These are phyloP conservation scores for Sminthurides bifidus DNA, from an alignment of 1,140 invertebrate genomes.

Conservation along the genomic window DNA sequence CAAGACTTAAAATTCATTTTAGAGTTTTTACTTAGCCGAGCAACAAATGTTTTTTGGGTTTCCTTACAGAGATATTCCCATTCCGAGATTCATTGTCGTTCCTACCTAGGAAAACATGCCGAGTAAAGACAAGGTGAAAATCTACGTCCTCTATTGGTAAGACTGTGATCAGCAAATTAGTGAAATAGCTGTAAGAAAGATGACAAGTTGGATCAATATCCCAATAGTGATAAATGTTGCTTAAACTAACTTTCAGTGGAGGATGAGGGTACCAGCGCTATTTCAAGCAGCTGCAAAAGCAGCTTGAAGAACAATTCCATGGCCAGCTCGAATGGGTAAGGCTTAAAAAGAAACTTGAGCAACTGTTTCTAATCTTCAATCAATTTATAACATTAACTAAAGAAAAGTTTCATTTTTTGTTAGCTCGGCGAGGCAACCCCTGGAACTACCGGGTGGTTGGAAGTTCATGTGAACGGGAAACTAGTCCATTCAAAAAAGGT, in stretches of 20 bases:
- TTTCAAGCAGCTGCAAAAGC: neutral
- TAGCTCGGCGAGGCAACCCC: neutral
- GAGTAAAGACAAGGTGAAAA: too few relatives aligned
- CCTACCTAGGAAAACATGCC: too few relatives aligned
- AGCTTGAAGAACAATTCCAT: neutral
- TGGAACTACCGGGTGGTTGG: conserved; percentile 8
- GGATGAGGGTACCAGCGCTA: conserved; percentile 1
- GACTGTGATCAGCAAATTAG: too few relatives aligned
- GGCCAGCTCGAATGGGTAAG: neutral
- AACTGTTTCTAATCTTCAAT: neutral
- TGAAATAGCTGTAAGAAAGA: too few relatives aligned
- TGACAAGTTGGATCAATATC: too few relatives aligned
- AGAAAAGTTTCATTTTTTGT: neutral
- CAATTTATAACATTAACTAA: neutral
- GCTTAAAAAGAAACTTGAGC: neutral
- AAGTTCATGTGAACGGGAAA: conserved; percentile 15
- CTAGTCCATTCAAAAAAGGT: conserved; percentile 28
- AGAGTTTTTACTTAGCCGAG: too few relatives aligned
- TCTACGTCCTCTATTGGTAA: too few relatives aligned
- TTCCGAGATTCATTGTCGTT: too few relatives aligned
- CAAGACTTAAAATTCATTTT: too few relatives aligned
- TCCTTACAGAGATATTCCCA: too few relatives aligned
- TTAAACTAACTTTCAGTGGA: neutral
- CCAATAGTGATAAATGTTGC: neutral
- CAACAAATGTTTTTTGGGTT: too few relatives aligned